These are phyloP conservation scores for Didymodactylos carnosus DNA, from an alignment of 2,888 invertebrate genomes.

Conservation along the genomic window DNA sequence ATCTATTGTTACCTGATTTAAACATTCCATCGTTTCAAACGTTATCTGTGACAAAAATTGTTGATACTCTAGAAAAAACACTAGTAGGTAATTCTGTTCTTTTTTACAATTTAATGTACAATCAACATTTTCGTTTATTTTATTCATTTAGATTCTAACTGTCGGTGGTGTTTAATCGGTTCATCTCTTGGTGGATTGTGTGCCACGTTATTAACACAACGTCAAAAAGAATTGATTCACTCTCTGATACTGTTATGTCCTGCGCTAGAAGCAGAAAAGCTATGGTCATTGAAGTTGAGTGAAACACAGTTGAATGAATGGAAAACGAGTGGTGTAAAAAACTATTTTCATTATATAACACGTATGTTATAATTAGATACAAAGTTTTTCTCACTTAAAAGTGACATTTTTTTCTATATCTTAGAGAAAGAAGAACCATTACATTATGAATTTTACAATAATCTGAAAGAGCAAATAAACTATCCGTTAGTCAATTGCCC, in stretches of 20 bases:
- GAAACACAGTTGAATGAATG: not conserved
- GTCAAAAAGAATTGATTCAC: not conserved
- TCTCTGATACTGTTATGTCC: not conserved
- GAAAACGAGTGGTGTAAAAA: not conserved
- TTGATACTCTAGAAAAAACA: not conserved
- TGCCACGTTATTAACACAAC: not conserved
- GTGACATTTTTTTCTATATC: too few relatives aligned
- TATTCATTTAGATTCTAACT: not conserved
- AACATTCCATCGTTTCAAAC: not conserved
- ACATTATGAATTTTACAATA: not conserved
- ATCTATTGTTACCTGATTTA: not conserved
- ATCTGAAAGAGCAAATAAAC: not conserved
- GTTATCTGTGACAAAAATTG: not conserved
- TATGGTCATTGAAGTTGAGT: not conserved
- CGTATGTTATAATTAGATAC: too few relatives aligned
- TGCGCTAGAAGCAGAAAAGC: not conserved
- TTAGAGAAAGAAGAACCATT: not conserved
- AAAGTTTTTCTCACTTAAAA: too few relatives aligned
- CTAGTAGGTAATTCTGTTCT: not conserved
- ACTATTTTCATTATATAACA: not conserved
- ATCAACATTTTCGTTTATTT: not conserved
- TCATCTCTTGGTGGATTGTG: not conserved
- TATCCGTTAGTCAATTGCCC: not conserved
- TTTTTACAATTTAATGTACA: too few relatives aligned
- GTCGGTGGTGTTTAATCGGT: not conserved